Base-by-base conservation (phyloP, 2,113 vertebrate species). In the Datnioides undecimradiatus region DNA sequence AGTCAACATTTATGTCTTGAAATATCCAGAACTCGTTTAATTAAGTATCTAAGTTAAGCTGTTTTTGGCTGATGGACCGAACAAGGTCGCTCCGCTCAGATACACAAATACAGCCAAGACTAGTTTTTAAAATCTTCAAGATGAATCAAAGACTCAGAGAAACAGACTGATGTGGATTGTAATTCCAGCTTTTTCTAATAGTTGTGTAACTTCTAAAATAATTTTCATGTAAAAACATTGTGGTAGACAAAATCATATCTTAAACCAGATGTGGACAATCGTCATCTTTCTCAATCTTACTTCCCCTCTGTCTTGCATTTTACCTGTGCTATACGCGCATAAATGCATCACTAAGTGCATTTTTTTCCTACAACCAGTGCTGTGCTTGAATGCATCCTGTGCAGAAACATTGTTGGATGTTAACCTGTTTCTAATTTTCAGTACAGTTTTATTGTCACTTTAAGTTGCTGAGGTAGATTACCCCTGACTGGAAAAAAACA, bases 31-130 rank as follows among this genome's bases (percentile, higher is more conserved):
- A 21, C 31, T 34, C n/a, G 31, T 33, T 57, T 10, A 6, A 58
- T 58, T 34, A 64, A 64, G 31, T 49, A 54, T 79, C 31, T 65
- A 6, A 40, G n/a, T n/a, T n/a, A 55, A 48, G 60, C 58, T 31
- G 31, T 65, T 65, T 72, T 65, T 29, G 19, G 52, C 13, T 48
- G 13, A 65, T 0, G 0, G 41, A 13, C 17, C 2, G 14, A 25
- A 25, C 16, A 25, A 41, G 27, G 27, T n/a, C n/a, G 27, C 29
- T 57, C 16, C 9, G 2, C 27, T 57, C 3, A 9, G 12, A 71
- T 5, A 25, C 41, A 34, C 58, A 54, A 21, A 19, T n/a, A 46
- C 12, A 23, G 34, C 25, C 16, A n/a, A 14, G 14, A 57, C 7
- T 19, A n/a, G 0, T 4, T 34, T 23, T 25, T 49, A 12, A 62